A percentile compares a stretch with the other conserved stretches of the same genome.
phyloP scores from a whole-genome alignment of 2,113 vertebrate species.

The Bubalus kerabau region DNA sequence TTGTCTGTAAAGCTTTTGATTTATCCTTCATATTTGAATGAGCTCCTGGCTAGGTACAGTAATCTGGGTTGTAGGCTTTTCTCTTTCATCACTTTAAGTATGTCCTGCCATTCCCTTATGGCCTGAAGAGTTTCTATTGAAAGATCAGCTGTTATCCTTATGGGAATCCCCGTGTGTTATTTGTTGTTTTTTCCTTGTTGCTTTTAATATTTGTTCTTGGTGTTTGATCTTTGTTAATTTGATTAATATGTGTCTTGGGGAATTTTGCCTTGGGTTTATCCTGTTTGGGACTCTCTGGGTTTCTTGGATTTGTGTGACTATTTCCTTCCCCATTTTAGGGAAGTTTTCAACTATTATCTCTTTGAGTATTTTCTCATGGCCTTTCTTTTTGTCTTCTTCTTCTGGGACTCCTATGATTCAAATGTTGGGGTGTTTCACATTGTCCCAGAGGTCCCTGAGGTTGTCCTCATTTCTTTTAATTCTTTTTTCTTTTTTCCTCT shows the following conservation, averaged over 20 bases:
- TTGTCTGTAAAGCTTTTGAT: neutral
- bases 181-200: no score
- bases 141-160: no score
- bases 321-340: neutral
- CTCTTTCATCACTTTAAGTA: no score
- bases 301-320: neutral
- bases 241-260: neutral
- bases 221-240: neutral
- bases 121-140: no score
- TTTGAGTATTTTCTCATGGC: neutral
- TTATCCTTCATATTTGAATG: neutral
- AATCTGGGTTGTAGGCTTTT: neutral
- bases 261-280: neutral
- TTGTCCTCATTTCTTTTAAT: neutral
- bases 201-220: no score
- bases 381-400: neutral
- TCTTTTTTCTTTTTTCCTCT: neutral
- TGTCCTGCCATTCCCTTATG: neutral
- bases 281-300: neutral
- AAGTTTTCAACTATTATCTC: neutral
- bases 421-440: neutral
- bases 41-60: neutral
- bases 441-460: neutral
- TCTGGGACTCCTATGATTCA: neutral
- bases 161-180: no score